Conservation (phyloP, 30 jellyfish, hydroid and myxozoan genomes). For the Pelagia noctiluca region DNA sequence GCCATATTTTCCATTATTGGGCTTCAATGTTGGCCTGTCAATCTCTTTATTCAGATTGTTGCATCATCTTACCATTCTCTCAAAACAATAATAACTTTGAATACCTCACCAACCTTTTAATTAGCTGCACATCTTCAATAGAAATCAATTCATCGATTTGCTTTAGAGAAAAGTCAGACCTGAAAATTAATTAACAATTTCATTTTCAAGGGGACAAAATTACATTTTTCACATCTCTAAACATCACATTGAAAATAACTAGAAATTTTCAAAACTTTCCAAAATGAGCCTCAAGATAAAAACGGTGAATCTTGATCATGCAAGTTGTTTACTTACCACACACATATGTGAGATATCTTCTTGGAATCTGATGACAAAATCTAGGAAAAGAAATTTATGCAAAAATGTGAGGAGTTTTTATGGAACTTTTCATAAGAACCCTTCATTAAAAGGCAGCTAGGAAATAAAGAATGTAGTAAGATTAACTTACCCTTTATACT, state of each 20-base stretch:
- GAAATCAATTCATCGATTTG: constrained; percentile 44
- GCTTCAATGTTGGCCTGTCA: too few relatives aligned
- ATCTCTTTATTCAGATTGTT: too few relatives aligned
- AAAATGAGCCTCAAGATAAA: too few relatives aligned
- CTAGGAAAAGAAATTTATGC: constrained; percentile 24
- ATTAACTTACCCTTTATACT: background rate
- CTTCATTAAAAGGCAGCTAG: background rate
- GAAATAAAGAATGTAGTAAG: background rate
- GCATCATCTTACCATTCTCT: constrained; percentile 46
- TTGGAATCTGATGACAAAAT: constrained; percentile 38
- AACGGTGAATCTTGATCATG: background rate
- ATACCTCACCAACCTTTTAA: constrained; percentile 13
- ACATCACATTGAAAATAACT: too few relatives aligned
- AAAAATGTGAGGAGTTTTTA: too few relatives aligned
- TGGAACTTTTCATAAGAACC: too few relatives aligned
- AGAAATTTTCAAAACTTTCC: background rate
- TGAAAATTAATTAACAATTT: too few relatives aligned
- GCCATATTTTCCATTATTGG: too few relatives aligned
- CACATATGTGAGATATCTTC: constrained; percentile 55
- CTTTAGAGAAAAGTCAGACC: constrained; percentile 62
- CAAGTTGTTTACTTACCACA: constrained; percentile 34
- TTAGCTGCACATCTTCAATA: constrained; percentile 4
- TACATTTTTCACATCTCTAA: too few relatives aligned
- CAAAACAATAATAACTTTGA: constrained; percentile 13
- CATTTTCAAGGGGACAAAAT: too few relatives aligned